phyloP scores from a whole-genome alignment of 2,797 vertebrate species.

The Phrynocephalus guinanensis region DNA sequence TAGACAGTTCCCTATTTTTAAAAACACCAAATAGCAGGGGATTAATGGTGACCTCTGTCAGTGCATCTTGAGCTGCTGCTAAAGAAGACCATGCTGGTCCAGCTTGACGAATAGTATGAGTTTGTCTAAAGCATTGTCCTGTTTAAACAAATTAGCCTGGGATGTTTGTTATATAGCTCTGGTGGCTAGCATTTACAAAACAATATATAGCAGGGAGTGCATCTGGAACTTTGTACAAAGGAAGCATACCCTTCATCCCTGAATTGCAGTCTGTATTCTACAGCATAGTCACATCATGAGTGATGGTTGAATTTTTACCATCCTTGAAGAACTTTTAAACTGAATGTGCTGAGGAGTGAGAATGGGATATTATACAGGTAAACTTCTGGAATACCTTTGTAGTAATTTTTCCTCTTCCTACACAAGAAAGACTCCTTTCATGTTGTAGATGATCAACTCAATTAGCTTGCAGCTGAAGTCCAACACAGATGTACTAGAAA shows the following conservation, averaged over 20 bases:
- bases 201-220: not conserved
- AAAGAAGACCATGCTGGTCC: not conserved
- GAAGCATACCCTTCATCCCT: not conserved
- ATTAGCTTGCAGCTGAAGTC: not conserved
- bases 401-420: not conserved
- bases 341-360: not conserved
- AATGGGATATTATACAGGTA: not conserved
- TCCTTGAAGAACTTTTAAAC: not conserved
- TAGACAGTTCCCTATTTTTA: too few species aligned
- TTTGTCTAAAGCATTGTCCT: not conserved
- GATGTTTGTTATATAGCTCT: too few species aligned
- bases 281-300: not conserved
- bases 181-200: not conserved
- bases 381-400: not conserved
- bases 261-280: not conserved
- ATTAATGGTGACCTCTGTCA: not conserved
- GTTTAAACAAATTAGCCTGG: not conserved
- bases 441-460: not conserved
- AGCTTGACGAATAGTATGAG: not conserved
- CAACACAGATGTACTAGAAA: not conserved
- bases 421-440: not conserved
- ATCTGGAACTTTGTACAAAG: not conserved
- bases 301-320: not conserved
- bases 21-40: not conserved
- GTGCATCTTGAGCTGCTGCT: not conserved